Base-by-base conservation (phyloP, 2,113 vertebrate genomes). In the Alaudala cheleensis region DNA sequence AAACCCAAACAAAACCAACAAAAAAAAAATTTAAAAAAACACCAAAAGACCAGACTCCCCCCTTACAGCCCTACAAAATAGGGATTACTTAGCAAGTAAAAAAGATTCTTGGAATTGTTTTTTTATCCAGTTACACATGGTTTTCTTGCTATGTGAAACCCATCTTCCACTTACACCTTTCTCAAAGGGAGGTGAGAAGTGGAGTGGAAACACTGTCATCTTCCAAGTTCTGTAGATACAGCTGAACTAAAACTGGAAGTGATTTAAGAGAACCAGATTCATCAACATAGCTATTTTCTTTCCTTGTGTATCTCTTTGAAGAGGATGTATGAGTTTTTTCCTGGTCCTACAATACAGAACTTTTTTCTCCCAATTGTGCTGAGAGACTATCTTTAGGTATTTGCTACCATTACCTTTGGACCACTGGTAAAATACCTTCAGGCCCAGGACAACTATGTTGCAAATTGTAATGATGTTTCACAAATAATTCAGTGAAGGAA, bases 11-110 rank as follows among this genome's bases (percentile, higher is more conserved):
- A 22, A 39, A 60, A 19, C 39, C 31, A n/a, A 57, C 13, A 34
- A 8, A n/a, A 45, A 11, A 49, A 49, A 49, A 47, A 28, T n/a
- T 39, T 33, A 5, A 4, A 50, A 53, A 33, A 7, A 0, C 1
- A n/a, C 1, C 6, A 9, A 18, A 12, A 10, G 7, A 11, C 0
- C 21, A 37, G 14, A 22, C 26, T 51, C 2, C 6, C 8, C 44
- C 12, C 11, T 14, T n/a, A 19, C n/a, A 49, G 1, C 16, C 19
- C 10, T 51, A n/a, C 10, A 40, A 79, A 47, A 42, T 11, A 78
- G 15, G 5, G 2, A 0, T 28, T 64, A 14, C 26, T 23, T 58
- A 60, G 21, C 40, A 82, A 50, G 13, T 67, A 64, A 31, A 8
- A 45, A 82, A 67, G 9, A 42, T 66, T 74, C 28, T 45, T 80